Evolutionary conservation across 2,888 invertebrate genomes (phyloP).

Genomic region (Atethmia centrago): DNA sequence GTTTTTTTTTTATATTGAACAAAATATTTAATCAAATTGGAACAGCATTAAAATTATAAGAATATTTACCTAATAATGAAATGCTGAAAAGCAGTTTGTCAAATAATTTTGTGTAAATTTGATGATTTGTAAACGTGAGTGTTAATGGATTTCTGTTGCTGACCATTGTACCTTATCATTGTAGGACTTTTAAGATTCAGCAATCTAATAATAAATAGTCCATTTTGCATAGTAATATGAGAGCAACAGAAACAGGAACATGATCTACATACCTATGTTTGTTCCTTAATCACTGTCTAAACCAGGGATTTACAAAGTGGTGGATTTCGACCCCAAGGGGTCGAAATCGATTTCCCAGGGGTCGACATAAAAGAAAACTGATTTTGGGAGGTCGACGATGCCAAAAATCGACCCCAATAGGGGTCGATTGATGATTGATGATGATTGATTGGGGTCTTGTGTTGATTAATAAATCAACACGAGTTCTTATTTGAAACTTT

Average conservation of each 20-base stretch:
- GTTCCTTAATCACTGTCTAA: background rate
- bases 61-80: background rate
- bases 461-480: too few species aligned
- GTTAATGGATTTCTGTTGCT: background rate
- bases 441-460: too few species aligned
- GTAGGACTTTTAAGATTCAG: background rate
- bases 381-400: too few species aligned
- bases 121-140: background rate
- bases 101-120: background rate
- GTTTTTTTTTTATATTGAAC: background rate
- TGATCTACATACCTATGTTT: background rate
- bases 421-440: too few species aligned
- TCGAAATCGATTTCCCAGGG: too few species aligned
- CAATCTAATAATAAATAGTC: background rate
- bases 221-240: background rate
- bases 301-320: too few species aligned
- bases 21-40: background rate
- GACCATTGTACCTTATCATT: too few species aligned
- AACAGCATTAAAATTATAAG: conserved; percentile 2
- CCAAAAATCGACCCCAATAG: too few species aligned
- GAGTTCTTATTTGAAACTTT: too few species aligned
- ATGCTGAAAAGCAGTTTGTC: background rate
- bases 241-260: background rate
- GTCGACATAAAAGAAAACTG: too few species aligned
- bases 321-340: too few species aligned